These are phyloP conservation scores for Aldrovandia affinis DNA, from an alignment of 2,797 vertebrate genomes.

Conservation along the genomic window DNA sequence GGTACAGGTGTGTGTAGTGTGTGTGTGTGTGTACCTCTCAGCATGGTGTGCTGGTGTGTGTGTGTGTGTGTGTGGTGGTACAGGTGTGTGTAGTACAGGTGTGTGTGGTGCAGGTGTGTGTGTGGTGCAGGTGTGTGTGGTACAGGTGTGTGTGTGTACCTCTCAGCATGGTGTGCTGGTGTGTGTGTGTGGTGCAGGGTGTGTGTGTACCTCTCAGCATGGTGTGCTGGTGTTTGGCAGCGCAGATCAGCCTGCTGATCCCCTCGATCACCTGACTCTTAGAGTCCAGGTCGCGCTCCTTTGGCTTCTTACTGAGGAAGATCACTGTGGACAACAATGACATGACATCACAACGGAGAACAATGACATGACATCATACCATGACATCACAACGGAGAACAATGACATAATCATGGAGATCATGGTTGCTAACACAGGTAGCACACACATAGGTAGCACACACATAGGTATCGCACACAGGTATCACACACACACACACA, in stretches of 20 bases:
- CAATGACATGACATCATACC: no score
- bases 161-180: neutral
- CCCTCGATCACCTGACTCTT: conserved; percentile 73
- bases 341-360: no score
- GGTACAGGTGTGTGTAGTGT: neutral
- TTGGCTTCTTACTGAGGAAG: conserved; percentile 74
- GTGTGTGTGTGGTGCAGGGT: neutral
- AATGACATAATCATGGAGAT: no score
- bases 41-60: neutral
- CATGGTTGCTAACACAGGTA: no score
- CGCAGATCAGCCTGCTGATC: conserved; percentile 74
- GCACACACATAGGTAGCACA: no score
- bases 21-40: conserved; percentile 2
- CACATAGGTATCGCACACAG: no score
- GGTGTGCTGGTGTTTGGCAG: conserved; percentile 75
- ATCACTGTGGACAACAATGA: no score
- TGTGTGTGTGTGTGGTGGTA: neutral
- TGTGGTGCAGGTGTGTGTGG: neutral
- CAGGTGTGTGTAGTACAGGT: neutral
- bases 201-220: conserved; percentile 73
- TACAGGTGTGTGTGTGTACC: no score
- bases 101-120: neutral
- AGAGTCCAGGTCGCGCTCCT: conserved; percentile 71
- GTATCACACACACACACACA: no score
- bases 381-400: no score